A percentile compares a stretch with the other conserved stretches of the same genome.
Conservation (phyloP, 2,113 vertebrate species). For the Anas platyrhynchos region DNA sequence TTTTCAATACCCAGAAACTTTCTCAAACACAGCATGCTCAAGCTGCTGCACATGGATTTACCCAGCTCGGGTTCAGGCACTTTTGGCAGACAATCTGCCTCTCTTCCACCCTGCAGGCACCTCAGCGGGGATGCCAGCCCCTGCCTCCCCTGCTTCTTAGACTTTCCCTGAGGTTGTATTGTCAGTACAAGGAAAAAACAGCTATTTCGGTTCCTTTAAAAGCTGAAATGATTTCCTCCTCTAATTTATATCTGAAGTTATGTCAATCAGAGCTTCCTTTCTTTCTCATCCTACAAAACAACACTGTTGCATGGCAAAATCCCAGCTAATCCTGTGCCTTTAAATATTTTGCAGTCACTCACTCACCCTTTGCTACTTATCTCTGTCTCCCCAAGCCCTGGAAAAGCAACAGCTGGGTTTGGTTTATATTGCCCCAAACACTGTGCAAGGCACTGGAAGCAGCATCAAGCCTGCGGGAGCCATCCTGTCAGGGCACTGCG, state of each 20-base stretch:
- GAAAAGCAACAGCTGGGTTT: neutral
- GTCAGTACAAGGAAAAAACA: neutral
- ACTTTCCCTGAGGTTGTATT: neutral
- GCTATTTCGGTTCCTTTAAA: neutral
- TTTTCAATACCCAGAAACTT: neutral
- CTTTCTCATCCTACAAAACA: neutral
- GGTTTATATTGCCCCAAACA: neutral
- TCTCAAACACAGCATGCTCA: neutral
- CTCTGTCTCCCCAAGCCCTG: neutral
- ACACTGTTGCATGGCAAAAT: neutral
- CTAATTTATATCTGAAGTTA: neutral
- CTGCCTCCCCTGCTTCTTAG: neutral
- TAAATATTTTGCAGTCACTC: neutral
- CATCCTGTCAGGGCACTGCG: neutral
- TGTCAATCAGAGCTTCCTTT: neutral
- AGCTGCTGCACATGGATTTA: neutral
- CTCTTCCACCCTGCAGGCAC: rapidly evolving
- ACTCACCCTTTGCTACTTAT: neutral
- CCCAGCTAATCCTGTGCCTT: neutral
- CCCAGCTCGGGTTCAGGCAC: neutral
- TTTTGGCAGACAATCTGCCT: rapidly evolving
- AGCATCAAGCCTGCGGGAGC: neutral
- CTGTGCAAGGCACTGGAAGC: neutral
- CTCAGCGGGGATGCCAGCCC: neutral
- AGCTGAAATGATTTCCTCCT: neutral